phyloP scores from a whole-genome alignment of 1,140 invertebrate species.

The Gonatopus flavifemur region DNA sequence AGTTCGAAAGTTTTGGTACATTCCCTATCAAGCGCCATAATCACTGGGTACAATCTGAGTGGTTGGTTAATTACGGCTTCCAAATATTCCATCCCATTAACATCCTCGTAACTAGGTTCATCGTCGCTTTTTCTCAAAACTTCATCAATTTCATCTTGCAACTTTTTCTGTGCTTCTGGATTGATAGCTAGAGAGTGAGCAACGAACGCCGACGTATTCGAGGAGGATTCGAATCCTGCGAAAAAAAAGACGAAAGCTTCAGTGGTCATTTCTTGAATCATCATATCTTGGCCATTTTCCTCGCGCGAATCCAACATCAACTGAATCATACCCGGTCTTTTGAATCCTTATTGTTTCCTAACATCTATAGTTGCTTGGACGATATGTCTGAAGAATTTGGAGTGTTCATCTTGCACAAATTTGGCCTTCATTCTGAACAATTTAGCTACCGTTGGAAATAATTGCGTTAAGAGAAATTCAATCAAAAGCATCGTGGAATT shows the following conservation, averaged over 20 bases:
- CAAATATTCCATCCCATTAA: slow-evolving; percentile 41
- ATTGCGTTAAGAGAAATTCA: neutral
- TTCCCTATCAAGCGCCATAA: slow-evolving; percentile 4
- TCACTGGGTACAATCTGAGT: slow-evolving; percentile 14
- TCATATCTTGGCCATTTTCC: neutral
- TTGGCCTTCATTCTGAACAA: slow-evolving; percentile 6
- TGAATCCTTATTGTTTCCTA: no score
- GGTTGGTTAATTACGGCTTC: slow-evolving; percentile 33
- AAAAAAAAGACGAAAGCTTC: slow-evolving; percentile 41
- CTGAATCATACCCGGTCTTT: neutral
- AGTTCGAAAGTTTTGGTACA: slow-evolving; percentile 18
- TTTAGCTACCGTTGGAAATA: neutral
- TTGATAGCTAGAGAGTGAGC: slow-evolving; percentile 19
- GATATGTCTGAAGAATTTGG: slow-evolving; percentile 22
- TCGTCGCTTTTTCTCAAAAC: slow-evolving; percentile 42
- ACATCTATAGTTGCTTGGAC: slow-evolving; percentile 15
- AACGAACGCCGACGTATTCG: slow-evolving; percentile 54
- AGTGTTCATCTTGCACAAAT: slow-evolving; percentile 1
- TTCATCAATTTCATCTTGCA: slow-evolving; percentile 58
- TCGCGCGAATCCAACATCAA: neutral
- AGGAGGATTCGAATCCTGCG: slow-evolving; percentile 58
- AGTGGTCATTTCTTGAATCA: slow-evolving; percentile 12
- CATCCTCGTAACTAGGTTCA: slow-evolving; percentile 43
- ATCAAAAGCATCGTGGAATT: neutral
- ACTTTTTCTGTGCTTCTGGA: slow-evolving; percentile 23